phyloP scores from a whole-genome alignment of 1,140 invertebrate species.

The Dreissena rostriformis region DNA sequence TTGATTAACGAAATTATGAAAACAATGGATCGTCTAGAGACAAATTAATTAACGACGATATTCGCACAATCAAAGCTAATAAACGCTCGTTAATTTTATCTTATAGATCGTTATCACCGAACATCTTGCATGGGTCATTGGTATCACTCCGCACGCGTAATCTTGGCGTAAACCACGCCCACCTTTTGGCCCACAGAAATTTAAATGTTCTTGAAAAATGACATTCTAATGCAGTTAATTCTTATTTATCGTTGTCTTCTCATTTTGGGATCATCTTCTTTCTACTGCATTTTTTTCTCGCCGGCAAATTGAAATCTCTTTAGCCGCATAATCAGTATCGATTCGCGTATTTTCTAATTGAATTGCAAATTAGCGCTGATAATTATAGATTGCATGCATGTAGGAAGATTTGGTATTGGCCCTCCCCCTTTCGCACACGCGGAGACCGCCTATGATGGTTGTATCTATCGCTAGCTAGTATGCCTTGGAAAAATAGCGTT shows the following conservation, averaged over 20 bases:
- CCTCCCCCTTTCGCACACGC: neutral
- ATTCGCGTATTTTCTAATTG: constrained; percentile 44
- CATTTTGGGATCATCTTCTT: constrained; percentile 21
- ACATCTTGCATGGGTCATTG: constrained; percentile 36
- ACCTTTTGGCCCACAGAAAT: constrained; percentile 16
- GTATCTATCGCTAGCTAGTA: neutral
- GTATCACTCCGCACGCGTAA: constrained; percentile 40
- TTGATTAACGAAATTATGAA: neutral
- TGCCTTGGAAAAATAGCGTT: neutral
- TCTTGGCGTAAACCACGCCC: constrained; percentile 29
- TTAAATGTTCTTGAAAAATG: neutral
- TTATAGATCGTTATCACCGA: constrained; percentile 37
- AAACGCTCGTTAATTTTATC: neutral
- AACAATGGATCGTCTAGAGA: neutral
- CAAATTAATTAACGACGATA: neutral
- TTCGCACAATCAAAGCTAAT: neutral
- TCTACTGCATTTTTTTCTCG: neutral
- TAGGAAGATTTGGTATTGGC: neutral
- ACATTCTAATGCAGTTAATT: constrained; percentile 17
- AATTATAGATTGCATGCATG: constrained; percentile 40
- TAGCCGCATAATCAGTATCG: constrained; percentile 42
- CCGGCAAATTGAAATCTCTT: constrained; percentile 39
- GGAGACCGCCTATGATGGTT: neutral
- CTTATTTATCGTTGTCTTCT: constrained; percentile 42
- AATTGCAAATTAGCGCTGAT: constrained; percentile 53